Conservation (phyloP, 2,888 invertebrate genomes). For the Cephus spinipes region DNA sequence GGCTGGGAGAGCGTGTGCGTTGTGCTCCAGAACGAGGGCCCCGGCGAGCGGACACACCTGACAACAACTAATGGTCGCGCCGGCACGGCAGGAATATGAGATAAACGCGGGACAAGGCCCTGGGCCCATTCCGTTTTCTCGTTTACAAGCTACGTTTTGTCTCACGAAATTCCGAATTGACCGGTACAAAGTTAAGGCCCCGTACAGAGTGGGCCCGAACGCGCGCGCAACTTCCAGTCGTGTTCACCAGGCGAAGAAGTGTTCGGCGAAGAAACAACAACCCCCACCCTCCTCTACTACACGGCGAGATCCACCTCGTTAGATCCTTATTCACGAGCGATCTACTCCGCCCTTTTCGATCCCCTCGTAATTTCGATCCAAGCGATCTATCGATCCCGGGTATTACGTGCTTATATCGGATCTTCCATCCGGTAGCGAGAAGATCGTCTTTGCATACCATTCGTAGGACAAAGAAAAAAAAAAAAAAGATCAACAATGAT, state of each 20-base stretch:
- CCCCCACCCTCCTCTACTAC: background rate
- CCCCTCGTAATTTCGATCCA: conserved; percentile 8
- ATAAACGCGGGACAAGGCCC: conserved; percentile 50
- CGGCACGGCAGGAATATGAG: conserved; percentile 50
- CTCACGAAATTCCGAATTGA: conserved; percentile 7
- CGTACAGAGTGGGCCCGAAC: background rate
- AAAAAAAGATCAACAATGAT: background rate
- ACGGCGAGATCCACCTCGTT: conserved; percentile 18
- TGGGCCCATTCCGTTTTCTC: conserved; percentile 51
- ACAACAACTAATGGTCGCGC: conserved; percentile 60
- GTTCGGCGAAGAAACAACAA: too few species aligned
- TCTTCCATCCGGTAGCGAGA: background rate
- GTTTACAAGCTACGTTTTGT: conserved; percentile 47
- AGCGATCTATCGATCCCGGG: conserved; percentile 2
- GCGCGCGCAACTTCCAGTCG: background rate
- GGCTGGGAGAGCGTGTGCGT: background rate
- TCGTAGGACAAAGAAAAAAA: background rate
- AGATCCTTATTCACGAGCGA: conserved; percentile 38
- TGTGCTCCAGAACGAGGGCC: conserved; percentile 12
- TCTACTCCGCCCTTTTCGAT: conserved; percentile 30
- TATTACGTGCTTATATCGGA: background rate
- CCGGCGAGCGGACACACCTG: conserved; percentile 52
- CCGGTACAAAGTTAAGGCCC: conserved; percentile 7
- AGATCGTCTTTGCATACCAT: background rate
- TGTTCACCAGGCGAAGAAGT: conserved; percentile 3